These are phyloP conservation scores for Holothuria leucospilota DNA, from an alignment of 53 echinoderm and acorn worm species.

Conservation along the genomic window DNA sequence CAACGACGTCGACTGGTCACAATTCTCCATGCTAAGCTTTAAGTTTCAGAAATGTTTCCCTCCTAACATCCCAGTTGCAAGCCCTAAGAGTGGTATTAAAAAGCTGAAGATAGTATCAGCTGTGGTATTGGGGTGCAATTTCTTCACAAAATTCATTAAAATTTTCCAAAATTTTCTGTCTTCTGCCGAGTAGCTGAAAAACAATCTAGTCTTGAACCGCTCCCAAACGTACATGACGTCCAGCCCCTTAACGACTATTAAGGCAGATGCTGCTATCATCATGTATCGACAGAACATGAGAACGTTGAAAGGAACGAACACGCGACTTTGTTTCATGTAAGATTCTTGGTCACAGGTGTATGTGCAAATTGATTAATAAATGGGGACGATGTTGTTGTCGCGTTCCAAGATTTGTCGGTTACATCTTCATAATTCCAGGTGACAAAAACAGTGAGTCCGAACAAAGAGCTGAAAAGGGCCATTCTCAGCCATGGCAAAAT, in stretches of 20 bases:
- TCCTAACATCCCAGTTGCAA: constrained; percentile 5
- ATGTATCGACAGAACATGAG: neutral
- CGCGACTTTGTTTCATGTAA: neutral
- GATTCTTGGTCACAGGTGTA: neutral
- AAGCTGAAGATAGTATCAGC: neutral
- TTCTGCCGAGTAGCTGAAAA: neutral
- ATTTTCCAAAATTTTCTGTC: constrained; percentile 26
- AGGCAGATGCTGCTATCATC: neutral
- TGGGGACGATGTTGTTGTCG: neutral
- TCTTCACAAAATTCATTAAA: neutral
- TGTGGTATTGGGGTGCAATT: neutral
- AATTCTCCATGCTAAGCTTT: too few relatives aligned
- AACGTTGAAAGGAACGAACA: constrained; percentile 7
- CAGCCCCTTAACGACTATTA: neutral
- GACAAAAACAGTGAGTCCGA: constrained; percentile 12
- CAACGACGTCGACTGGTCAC: too few relatives aligned
- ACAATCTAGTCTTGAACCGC: neutral
- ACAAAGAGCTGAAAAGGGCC: neutral
- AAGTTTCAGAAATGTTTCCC: constrained; percentile 18
- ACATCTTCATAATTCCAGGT: constrained; percentile 16
- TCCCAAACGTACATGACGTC: constrained; percentile 15
- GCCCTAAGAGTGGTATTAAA: neutral
- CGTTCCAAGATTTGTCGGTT: neutral
- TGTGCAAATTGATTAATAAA: neutral
- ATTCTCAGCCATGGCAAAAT: constrained; percentile 19